Evolutionary conservation across 2,888 invertebrate genomes (phyloP), one percentile per base, ranked within the genome.

Genomic region (Torymus texanus): DNA sequence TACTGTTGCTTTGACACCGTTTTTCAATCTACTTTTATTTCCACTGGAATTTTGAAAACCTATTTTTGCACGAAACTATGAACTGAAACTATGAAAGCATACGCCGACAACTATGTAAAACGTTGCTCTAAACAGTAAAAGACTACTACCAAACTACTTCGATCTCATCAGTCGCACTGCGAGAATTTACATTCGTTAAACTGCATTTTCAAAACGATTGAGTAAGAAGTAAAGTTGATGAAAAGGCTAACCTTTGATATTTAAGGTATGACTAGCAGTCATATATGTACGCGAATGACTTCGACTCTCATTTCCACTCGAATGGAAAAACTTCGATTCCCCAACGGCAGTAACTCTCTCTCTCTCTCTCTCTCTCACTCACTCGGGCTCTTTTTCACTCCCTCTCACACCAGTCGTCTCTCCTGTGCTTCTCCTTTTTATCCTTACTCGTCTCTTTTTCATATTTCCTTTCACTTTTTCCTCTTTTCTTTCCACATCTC

Each of bases 271-370:
- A 78, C 78, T 78, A 66, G 72, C 51, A 76, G 76, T 65, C 65
- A 71, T 71, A 72, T 61, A 72, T 61, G 72, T 63, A 65, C 61
- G 59, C 72, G 63, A 71, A 73, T 71, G 65, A 81, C 78, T 75
- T 75, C 75, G 41, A 67, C 72, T 75, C 78, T 81, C 81, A 81
- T 78, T 81, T 78, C 81, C 71, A 81, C 71, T 24, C 82, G 84
- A 84, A 86, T 85, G 85, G 86, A 86, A 86, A 85, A 85, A 86
- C 85, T 86, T 86, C 82, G 82, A 84, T 85, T 84, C 84, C 84
- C 82, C 77, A 72, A 80, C 82, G 83, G 81, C 83, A 74, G 83
- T 80, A 82, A 84, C 78, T 81, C 18, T 58, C 11, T 63, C 53
- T 65, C 55, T 79, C 70, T 24, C 29, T 67, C 29, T 65, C 56